Conservation (phyloP, 2,888 invertebrate species). For the Drosophila diplacantha region DNA sequence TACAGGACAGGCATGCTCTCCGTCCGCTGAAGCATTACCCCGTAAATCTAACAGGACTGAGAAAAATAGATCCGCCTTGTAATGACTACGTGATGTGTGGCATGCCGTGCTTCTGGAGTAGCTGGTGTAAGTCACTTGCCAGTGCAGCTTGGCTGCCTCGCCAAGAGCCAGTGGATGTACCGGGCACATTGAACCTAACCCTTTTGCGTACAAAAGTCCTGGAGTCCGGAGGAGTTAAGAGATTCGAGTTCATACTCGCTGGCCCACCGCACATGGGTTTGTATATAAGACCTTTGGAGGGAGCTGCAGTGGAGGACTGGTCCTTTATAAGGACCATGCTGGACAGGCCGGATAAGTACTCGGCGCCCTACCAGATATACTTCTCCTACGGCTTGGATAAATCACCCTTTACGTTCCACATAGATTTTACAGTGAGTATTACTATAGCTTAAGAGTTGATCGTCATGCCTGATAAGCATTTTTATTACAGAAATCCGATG, state of each 20-base stretch:
- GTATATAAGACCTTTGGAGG: slow-evolving; percentile 64
- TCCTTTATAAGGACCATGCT: slow-evolving; percentile 67
- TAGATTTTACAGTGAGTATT: slow-evolving; percentile 62
- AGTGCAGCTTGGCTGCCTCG: slow-evolving; percentile 40
- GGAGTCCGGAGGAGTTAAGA: slow-evolving; percentile 36
- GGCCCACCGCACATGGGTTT: slow-evolving; percentile 73
- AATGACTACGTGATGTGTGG: slow-evolving; percentile 38
- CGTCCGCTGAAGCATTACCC: slow-evolving; percentile 12
- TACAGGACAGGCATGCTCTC: slow-evolving; percentile 74
- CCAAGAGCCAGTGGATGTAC: slow-evolving; percentile 13
- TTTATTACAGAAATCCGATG: slow-evolving; percentile 39
- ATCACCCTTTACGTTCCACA: slow-evolving; percentile 64
- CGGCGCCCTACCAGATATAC: slow-evolving; percentile 70
- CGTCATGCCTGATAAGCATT: not conserved
- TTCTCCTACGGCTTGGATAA: slow-evolving; percentile 65
- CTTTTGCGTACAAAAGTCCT: slow-evolving; percentile 50
- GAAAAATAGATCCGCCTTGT: slow-evolving; percentile 2
- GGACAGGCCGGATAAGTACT: slow-evolving; percentile 50
- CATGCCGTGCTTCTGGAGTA: slow-evolving; percentile 33
- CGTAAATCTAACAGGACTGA: slow-evolving; percentile 18
- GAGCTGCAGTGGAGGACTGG: slow-evolving; percentile 65
- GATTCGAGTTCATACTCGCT: slow-evolving; percentile 64
- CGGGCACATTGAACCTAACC: slow-evolving; percentile 47
- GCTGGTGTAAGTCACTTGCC: slow-evolving; percentile 22
- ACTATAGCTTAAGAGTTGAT: not conserved